Conservation (phyloP, 2,797 vertebrate genomes). For the Merluccius polli region DNA sequence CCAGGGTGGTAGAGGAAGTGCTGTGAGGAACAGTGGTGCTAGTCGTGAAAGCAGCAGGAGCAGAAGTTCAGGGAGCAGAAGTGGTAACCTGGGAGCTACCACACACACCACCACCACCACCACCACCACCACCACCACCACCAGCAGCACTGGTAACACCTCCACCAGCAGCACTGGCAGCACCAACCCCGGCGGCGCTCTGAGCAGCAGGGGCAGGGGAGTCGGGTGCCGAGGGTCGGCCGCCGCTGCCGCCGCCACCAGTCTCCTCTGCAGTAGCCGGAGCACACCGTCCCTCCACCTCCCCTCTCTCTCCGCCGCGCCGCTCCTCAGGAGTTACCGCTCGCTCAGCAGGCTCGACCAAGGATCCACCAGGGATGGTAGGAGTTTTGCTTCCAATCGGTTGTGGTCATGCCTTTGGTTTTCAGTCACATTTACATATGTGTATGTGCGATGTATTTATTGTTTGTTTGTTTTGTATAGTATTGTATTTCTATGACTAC, state of each 20-base stretch:
- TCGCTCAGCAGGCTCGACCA: slow-evolving; percentile 59
- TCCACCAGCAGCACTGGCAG: no score
- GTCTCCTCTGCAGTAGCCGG: slow-evolving; percentile 51
- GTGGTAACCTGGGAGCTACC: background rate
- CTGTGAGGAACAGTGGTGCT: background rate
- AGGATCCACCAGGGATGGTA: slow-evolving; percentile 52
- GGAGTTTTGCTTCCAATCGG: background rate
- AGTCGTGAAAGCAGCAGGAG: background rate
- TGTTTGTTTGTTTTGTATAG: no score
- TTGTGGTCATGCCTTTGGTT: background rate
- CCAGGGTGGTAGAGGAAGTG: slow-evolving; percentile 7
- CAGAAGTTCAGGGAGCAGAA: background rate
- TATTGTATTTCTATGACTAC: background rate
- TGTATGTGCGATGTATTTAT: background rate
- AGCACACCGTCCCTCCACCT: slow-evolving; percentile 54
- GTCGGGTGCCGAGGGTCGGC: slow-evolving; percentile 30
- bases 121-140: background rate
- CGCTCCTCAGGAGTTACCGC: slow-evolving; percentile 55
- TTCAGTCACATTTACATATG: background rate
- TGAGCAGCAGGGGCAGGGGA: background rate
- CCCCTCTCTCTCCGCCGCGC: slow-evolving; percentile 46
- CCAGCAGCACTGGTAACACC: background rate
- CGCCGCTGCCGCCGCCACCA: slow-evolving; percentile 1
- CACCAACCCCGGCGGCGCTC: background rate
- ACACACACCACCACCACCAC: background rate